Percentiles rank a stretch among this genome's conserved stretches.
Evolutionary conservation across 2,888 invertebrate species (phyloP).

Genomic region (Gandaritis pyraliata): DNA sequence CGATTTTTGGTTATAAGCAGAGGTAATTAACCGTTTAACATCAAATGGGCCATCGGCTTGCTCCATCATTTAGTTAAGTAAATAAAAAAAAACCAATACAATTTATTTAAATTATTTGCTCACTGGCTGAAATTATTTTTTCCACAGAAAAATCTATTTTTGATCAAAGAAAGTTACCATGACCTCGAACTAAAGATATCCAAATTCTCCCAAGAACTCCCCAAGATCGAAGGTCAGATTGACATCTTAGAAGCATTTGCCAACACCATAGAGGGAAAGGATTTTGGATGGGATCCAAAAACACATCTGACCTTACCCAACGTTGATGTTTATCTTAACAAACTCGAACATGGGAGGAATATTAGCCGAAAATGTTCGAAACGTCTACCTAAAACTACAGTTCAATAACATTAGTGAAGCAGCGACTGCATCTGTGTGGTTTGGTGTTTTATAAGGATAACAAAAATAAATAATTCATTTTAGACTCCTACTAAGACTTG

Average conservation of each 20-base stretch:
- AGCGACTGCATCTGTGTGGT: constrained; percentile 6
- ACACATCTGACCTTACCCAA: constrained; percentile 50
- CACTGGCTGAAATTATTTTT: constrained; percentile 8
- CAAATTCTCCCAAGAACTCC: constrained; percentile 62
- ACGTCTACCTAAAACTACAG: constrained; percentile 9
- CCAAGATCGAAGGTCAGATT: constrained; percentile 71
- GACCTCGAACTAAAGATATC: constrained; percentile 63
- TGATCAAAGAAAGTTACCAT: constrained; percentile 60
- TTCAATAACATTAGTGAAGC: constrained; percentile 32
- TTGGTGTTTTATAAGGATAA: constrained; percentile 19
- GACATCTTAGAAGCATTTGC: constrained; percentile 66
- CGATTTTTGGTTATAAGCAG: too few relatives aligned
- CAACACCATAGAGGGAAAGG: constrained; percentile 51
- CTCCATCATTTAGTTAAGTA: too few relatives aligned
- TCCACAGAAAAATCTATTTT: constrained; percentile 60
- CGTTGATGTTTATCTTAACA: constrained; percentile 52
- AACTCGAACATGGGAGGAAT: constrained; percentile 37
- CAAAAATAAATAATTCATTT: constrained; percentile 17
- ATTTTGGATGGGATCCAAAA: constrained; percentile 56
- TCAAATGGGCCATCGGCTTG: too few relatives aligned
- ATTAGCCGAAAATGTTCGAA: constrained; percentile 38
- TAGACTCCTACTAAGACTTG: not conserved
- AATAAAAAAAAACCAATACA: too few relatives aligned
- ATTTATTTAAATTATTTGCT: too few relatives aligned
- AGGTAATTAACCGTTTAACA: too few relatives aligned